Conservation (phyloP, 1,140 invertebrate species). For the Copidosoma floridanum region DNA sequence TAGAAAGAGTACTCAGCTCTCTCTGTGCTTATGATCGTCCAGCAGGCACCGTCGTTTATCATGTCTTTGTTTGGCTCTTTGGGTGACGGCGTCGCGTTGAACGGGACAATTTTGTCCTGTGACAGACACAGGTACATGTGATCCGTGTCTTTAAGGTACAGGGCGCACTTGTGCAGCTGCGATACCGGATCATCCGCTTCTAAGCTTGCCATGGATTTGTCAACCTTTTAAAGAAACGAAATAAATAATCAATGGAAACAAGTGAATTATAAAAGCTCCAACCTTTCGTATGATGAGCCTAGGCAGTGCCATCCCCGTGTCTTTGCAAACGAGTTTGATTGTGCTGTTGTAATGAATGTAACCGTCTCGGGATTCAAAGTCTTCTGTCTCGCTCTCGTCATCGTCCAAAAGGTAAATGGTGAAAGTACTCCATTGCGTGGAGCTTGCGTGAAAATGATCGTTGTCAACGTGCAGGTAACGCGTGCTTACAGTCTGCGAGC, state of each 20-base stretch:
- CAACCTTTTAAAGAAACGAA: conserved; percentile 58
- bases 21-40: conserved; percentile 99
- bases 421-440: conserved; percentile 98
- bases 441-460: conserved; percentile 97
- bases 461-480: conserved; percentile 98
- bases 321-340: conserved; percentile 95
- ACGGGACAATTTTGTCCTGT: conserved; percentile 98
- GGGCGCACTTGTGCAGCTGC: conserved; percentile 98
- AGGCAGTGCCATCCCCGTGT: conserved; percentile 96
- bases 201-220: conserved; percentile 97
- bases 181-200: conserved; percentile 98
- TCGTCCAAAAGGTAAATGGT: conserved; percentile 97
- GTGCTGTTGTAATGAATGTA: conserved; percentile 98
- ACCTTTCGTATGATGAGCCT: conserved; percentile 91
- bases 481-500: conserved; percentile 97
- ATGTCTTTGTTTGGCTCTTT: conserved; percentile 97
- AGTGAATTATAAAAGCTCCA: not conserved
- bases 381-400: conserved; percentile 94
- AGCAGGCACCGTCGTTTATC: conserved; percentile 99
- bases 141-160: conserved; percentile 99
- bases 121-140: conserved; percentile 97
- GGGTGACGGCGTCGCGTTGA: conserved; percentile 94
- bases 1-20: conserved; percentile 99
- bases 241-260: not conserved
- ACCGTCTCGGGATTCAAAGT: conserved; percentile 93